Conservation (phyloP, 2,113 vertebrate genomes). For the Phaethornis superciliosus region DNA sequence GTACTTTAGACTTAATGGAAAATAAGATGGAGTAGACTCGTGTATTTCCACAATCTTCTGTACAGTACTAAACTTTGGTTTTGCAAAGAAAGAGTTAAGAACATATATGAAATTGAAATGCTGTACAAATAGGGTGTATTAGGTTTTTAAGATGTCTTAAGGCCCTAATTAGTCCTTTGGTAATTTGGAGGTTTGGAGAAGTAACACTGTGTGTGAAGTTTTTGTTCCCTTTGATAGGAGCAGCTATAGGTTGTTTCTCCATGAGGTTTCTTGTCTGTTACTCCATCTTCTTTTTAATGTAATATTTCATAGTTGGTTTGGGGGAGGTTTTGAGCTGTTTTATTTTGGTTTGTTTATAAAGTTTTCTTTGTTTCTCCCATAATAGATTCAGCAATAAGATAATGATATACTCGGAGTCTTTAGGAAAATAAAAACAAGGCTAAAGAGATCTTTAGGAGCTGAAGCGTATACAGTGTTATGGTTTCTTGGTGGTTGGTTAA, state of each 20-base stretch:
- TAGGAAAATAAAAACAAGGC: neutral
- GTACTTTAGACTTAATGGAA: neutral
- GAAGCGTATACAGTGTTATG: accelerated
- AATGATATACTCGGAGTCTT: neutral
- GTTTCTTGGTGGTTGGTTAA: neutral
- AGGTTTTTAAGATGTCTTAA: neutral
- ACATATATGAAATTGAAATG: neutral
- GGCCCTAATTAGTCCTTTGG: neutral
- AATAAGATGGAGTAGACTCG: neutral
- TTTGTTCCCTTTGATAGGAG: neutral
- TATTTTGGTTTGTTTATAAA: neutral
- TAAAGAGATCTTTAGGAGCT: neutral
- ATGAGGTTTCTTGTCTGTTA: neutral
- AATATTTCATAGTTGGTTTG: neutral
- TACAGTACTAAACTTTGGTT: neutral
- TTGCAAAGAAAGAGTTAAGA: neutral
- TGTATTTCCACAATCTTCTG: neutral
- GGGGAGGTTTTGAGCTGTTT: too few relatives aligned
- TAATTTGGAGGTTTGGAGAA: neutral
- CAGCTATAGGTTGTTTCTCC: neutral
- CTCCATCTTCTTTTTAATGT: neutral
- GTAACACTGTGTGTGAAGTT: neutral
- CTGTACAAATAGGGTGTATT: neutral
- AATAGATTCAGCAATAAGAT: neutral
- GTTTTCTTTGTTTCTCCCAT: neutral